These are phyloP conservation scores for Hartigia nigra DNA, from an alignment of 2,888 invertebrate genomes.

Conservation along the genomic window DNA sequence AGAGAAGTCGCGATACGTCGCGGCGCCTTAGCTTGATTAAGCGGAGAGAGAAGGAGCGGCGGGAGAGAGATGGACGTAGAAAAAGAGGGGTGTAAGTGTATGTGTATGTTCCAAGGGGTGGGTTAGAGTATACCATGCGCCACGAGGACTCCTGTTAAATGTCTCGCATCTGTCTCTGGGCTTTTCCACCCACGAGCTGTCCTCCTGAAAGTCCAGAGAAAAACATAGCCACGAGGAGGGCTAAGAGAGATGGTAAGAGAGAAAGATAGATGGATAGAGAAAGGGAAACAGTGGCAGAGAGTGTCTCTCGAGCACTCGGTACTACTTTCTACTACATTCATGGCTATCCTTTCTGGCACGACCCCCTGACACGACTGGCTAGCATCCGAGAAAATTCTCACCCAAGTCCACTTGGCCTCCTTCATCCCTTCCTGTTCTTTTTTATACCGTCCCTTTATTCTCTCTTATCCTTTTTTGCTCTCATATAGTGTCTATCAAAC, in stretches of 20 bases:
- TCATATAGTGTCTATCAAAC: background rate
- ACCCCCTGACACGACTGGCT: constrained; percentile 21
- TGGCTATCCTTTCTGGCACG: constrained; percentile 31
- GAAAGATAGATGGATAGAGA: constrained; percentile 13
- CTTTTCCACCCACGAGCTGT: constrained; percentile 41
- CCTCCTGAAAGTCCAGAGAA: constrained; percentile 15
- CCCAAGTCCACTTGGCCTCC: background rate
- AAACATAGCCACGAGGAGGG: background rate
- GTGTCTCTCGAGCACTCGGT: constrained; percentile 8
- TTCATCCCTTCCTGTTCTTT: background rate
- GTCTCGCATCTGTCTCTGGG: constrained; percentile 59
- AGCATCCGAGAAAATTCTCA: constrained; percentile 28
- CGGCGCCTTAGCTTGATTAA: constrained; percentile 59
- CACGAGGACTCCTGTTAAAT: constrained; percentile 51
- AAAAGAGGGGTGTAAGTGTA: background rate
- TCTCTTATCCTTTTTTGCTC: constrained; percentile 5
- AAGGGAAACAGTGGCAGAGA: background rate
- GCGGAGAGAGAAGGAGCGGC: constrained; percentile 28
- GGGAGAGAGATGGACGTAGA: background rate
- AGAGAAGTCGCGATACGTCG: constrained; percentile 34
- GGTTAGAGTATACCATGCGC: constrained; percentile 41
- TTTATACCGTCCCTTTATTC: background rate
- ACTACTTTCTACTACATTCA: constrained; percentile 27
- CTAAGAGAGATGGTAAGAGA: constrained; percentile 1
- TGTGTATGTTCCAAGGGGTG: background rate